Percentiles rank a stretch among this genome's conserved stretches.
phyloP scores from a whole-genome alignment of 2,113 vertebrate species.

The Chamaea fasciata region DNA sequence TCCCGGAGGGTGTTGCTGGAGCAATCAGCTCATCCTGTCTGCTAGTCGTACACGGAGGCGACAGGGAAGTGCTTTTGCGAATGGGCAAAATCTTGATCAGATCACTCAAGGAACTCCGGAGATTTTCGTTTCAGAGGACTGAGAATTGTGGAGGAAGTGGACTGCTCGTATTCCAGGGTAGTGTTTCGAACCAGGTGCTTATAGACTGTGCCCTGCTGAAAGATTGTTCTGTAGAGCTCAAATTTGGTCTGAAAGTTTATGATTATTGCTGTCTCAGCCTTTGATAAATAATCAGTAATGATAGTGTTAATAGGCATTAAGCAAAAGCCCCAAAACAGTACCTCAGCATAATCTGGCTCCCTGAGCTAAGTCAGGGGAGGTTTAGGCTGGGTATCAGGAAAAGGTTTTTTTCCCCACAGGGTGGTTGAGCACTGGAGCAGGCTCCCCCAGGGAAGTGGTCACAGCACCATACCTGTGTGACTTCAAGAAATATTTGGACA shows the following conservation, averaged over 20 bases:
- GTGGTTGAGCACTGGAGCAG: background rate
- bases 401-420: background rate
- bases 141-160: background rate
- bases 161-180: background rate
- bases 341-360: background rate
- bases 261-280: background rate
- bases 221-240: background rate
- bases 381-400: background rate
- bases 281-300: background rate
- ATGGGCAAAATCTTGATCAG: background rate
- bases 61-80: background rate
- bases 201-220: background rate
- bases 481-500: background rate
- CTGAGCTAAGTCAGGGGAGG: background rate
- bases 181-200: background rate
- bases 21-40: background rate
- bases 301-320: background rate
- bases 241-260: background rate
- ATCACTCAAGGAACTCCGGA: background rate
- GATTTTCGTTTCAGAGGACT: background rate
- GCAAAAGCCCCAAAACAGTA: background rate
- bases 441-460: background rate
- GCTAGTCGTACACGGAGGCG: background rate
- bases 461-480: background rate
- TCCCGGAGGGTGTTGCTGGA: background rate